Percentiles rank a stretch among this genome's conserved stretches.
phyloP scores from a whole-genome alignment of 1,140 invertebrate genomes.

The Trialeurodes vaporariorum region DNA sequence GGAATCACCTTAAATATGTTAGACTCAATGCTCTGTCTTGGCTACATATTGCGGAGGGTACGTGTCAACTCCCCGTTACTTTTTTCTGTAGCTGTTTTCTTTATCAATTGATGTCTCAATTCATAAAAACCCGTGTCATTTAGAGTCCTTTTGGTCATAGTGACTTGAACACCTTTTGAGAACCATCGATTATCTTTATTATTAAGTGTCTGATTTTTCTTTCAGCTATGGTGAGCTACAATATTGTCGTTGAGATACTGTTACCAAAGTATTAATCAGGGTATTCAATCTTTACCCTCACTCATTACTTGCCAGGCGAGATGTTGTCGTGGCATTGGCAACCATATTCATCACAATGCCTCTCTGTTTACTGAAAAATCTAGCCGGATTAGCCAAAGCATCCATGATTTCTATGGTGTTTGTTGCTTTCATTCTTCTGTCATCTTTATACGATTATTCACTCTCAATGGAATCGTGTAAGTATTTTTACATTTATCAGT shows the following conservation, averaged over 20 bases:
- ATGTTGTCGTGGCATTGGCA: conserved; percentile 63
- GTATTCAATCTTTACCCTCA: conserved; percentile 43
- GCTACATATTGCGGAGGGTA: too few relatives aligned
- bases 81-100: too few relatives aligned
- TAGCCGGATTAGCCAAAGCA: conserved; percentile 64
- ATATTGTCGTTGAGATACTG: conserved; percentile 78
- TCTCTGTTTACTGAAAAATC: conserved; percentile 68
- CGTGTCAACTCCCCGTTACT: too few relatives aligned
- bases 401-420: conserved; percentile 66
- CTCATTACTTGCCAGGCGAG: conserved; percentile 49
- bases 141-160: conserved; percentile 10
- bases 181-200: not conserved
- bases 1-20: too few relatives aligned
- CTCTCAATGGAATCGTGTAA: conserved; percentile 47
- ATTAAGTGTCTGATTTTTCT: conserved; percentile 28
- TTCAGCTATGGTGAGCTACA: conserved; percentile 82
- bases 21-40: too few relatives aligned
- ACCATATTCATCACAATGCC: conserved; percentile 68
- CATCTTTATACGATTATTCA: conserved; percentile 53
- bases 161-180: conserved; percentile 1
- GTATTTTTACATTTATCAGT: conserved; percentile 28
- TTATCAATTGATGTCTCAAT: too few relatives aligned
- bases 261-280: conserved; percentile 68
- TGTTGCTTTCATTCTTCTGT: conserved; percentile 58
- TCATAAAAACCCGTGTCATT: not conserved